These are phyloP conservation scores for Trileptium ribeirensis DNA, from an alignment of 2,888 invertebrate species.

Conservation along the genomic window DNA sequence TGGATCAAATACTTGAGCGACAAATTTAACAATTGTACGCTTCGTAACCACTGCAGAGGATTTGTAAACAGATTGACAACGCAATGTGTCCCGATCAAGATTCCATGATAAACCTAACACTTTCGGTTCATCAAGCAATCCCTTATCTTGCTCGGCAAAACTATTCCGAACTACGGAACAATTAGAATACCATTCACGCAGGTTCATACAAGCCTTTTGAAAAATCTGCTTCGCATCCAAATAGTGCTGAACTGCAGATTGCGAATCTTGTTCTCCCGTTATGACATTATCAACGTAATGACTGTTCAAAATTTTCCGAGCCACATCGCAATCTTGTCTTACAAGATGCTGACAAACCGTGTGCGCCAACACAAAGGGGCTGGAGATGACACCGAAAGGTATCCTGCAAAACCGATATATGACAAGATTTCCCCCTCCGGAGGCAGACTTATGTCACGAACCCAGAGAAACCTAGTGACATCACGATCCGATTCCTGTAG, in stretches of 20 bases:
- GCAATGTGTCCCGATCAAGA: background rate
- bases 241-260: background rate
- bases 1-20: conserved; percentile 14
- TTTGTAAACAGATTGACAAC: background rate
- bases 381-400: background rate
- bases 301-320: conserved; percentile 8
- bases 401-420: conserved; percentile 15
- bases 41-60: background rate
- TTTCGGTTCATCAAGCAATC: background rate
- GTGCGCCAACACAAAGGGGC: conserved; percentile 12
- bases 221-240: conserved; percentile 6
- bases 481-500: background rate
- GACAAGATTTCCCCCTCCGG: conserved; percentile 1
- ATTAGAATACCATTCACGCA: conserved; percentile 16
- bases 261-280: background rate
- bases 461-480: conserved; percentile 7
- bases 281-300: conserved; percentile 12
- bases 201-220: conserved; percentile 1
- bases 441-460: background rate
- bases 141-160: background rate
- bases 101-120: conserved; percentile 12
- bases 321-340: background rate
- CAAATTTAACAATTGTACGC: background rate
- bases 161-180: background rate
- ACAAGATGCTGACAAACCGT: background rate